Evolutionary conservation across 2,888 invertebrate genomes (phyloP), one percentile per base, ranked within the genome.

Genomic region (Drosophila anceps): DNA sequence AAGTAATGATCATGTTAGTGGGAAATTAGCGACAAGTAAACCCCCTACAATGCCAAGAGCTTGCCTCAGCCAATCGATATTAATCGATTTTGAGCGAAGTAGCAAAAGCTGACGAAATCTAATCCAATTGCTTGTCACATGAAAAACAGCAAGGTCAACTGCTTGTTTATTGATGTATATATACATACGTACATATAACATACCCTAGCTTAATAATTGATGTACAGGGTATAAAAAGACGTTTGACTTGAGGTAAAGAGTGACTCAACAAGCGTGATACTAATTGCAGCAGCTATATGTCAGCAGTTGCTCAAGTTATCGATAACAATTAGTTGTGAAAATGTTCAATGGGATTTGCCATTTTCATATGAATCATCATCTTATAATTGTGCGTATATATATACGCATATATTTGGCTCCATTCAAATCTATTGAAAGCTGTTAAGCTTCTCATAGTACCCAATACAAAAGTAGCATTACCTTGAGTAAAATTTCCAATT

Each of bases 61-160:
- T 46, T 27, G 4, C 15, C 46, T 24, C 20, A 43, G 7, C 43
- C 20, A 29, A 55, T 55, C 55, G 18, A 55, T 55, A 55, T 4
- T 13, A 29, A 55, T 55, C 55, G 55, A 55, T 55, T 55, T 54
- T 39, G 35, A 24, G 24, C 35, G 24, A 10, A 15, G 5, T 18
- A 18, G 31, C 7, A 31, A 31, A 18, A 13, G 31, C 31, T 1
- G 18, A 13, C 4, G 0, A 4, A 13, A 13, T 48, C 0, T 18
- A 50, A 50, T 18, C 31, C 31, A 50, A 48, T 27, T 46, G 20
- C 20, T 20, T 20, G 46, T 24, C 15, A 24, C 20, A 7, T 6
- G 24, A 15, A n/a, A n/a, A n/a, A 31, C n/a, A 27, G 12, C 50
- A 31, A 50, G 31, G 31, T 18, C 50, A 31, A 18, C 4, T 13